Conservation (phyloP, 2,797 vertebrate species). For the Pelodytes ibericus region DNA sequence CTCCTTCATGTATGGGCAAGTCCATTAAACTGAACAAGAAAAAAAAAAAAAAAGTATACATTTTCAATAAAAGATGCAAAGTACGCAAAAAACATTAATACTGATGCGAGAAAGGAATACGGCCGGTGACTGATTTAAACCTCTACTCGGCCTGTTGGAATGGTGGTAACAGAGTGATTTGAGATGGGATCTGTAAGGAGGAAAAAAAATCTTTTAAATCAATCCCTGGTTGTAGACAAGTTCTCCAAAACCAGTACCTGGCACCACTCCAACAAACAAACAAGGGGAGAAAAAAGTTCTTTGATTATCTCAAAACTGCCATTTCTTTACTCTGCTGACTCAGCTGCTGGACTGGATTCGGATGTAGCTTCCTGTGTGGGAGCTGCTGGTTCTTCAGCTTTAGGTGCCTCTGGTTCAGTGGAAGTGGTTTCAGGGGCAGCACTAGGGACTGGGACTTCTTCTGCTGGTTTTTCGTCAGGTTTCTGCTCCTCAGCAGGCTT, state of each 20-base stretch:
- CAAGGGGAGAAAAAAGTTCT: slow-evolving; percentile 82
- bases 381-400: slow-evolving; percentile 76
- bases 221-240: slow-evolving; percentile 90
- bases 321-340: slow-evolving; percentile 79
- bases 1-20: slow-evolving; percentile 86
- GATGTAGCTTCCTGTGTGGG: slow-evolving; percentile 75
- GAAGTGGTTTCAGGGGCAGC: slow-evolving; percentile 63
- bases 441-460: slow-evolving; percentile 60
- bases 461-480: slow-evolving; percentile 59
- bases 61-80: slow-evolving; percentile 86
- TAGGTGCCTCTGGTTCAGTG: slow-evolving; percentile 71
- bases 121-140: slow-evolving; percentile 75
- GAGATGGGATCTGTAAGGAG: slow-evolving; percentile 83
- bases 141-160: slow-evolving; percentile 81
- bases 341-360: slow-evolving; percentile 79
- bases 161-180: slow-evolving; percentile 80
- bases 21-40: slow-evolving; percentile 78
- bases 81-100: slow-evolving; percentile 84
- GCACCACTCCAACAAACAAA: slow-evolving; percentile 89
- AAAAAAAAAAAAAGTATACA: slow-evolving; percentile 79
- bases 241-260: slow-evolving; percentile 89
- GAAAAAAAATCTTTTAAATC: slow-evolving; percentile 81
- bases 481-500: slow-evolving; percentile 62
- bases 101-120: slow-evolving; percentile 86
- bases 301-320: slow-evolving; percentile 75